Evolutionary conservation across 1,140 invertebrate genomes (phyloP).

Genomic region (Leptopilina boulardi): DNA sequence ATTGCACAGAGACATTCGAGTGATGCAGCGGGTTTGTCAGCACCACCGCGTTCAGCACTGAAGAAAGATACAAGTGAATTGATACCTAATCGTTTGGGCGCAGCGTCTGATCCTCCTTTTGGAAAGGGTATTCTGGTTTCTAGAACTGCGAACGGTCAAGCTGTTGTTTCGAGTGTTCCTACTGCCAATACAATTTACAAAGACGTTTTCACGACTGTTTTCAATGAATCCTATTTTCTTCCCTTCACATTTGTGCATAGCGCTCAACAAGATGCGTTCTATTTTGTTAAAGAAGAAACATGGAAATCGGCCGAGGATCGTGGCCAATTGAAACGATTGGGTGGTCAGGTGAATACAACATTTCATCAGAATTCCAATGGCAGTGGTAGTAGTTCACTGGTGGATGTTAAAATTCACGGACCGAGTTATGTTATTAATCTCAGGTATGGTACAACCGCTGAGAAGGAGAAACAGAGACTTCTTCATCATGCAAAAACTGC

Average conservation of each 20-base stretch:
- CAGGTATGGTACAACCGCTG: constrained; percentile 91
- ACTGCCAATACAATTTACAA: constrained; percentile 91
- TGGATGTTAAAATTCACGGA: constrained; percentile 92
- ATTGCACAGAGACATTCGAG: constrained; percentile 85
- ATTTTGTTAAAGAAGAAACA: constrained; percentile 94
- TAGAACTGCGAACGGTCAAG: constrained; percentile 84
- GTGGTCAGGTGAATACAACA: constrained; percentile 94
- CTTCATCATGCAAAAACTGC: constrained; percentile 91
- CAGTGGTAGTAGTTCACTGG: constrained; percentile 76
- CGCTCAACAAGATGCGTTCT: constrained; percentile 93
- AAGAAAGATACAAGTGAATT: constrained; percentile 84
- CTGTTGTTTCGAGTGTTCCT: constrained; percentile 90
- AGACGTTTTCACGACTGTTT: constrained; percentile 95
- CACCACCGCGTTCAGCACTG: constrained; percentile 83
- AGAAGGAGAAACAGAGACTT: constrained; percentile 90
- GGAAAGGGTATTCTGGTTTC: constrained; percentile 94
- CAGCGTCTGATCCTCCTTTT: constrained; percentile 89
- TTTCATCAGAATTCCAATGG: constrained; percentile 90
- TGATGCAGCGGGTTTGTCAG: constrained; percentile 83
- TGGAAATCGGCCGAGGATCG: constrained; percentile 92
- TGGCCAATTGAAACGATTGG: constrained; percentile 90
- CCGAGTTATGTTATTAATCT: constrained; percentile 88
- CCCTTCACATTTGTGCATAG: constrained; percentile 93
- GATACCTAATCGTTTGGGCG: constrained; percentile 83
- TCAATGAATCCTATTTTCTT: constrained; percentile 92